A percentile compares a stretch with the other conserved stretches of the same genome.
Conservation (phyloP, 1,140 invertebrate genomes). For the Telenomus remus region DNA sequence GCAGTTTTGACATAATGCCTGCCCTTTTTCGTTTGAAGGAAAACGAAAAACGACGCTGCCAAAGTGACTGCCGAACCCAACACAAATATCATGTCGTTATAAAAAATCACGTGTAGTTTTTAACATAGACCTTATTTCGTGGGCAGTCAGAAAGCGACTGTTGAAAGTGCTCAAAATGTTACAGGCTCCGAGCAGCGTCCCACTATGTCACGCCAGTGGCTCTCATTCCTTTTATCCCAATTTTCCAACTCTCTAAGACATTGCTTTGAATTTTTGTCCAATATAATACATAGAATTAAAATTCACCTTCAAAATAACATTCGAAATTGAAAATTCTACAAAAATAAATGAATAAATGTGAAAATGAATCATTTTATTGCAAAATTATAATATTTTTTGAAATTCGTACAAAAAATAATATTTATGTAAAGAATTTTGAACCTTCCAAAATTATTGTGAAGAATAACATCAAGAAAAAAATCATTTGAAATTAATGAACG, state of each 20-base stretch:
- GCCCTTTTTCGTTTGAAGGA: constrained; percentile 40
- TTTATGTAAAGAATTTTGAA: too few relatives aligned
- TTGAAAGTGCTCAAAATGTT: constrained; percentile 1
- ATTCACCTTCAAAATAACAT: too few relatives aligned
- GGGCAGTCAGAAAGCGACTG: constrained; percentile 34
- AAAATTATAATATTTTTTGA: too few relatives aligned
- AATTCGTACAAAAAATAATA: too few relatives aligned
- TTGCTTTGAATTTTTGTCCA: background rate
- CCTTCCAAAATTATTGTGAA: too few relatives aligned
- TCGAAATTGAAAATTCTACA: too few relatives aligned
- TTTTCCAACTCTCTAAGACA: background rate
- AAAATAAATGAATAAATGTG: too few relatives aligned
- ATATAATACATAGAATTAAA: too few relatives aligned
- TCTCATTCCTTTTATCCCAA: constrained; percentile 11
- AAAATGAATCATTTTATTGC: too few relatives aligned
- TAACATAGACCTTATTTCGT: constrained; percentile 27
- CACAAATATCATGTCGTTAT: constrained; percentile 49
- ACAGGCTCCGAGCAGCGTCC: constrained; percentile 11
- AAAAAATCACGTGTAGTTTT: constrained; percentile 22
- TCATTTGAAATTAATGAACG: too few relatives aligned
- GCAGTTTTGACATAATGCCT: constrained; percentile 7
- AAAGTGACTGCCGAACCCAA: constrained; percentile 57
- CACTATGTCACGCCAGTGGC: constrained; percentile 24
- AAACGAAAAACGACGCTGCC: constrained; percentile 56
- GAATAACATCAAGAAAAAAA: too few relatives aligned